These are phyloP conservation scores for Leucophenga montana DNA, from an alignment of 2,888 invertebrate species.

Conservation along the genomic window DNA sequence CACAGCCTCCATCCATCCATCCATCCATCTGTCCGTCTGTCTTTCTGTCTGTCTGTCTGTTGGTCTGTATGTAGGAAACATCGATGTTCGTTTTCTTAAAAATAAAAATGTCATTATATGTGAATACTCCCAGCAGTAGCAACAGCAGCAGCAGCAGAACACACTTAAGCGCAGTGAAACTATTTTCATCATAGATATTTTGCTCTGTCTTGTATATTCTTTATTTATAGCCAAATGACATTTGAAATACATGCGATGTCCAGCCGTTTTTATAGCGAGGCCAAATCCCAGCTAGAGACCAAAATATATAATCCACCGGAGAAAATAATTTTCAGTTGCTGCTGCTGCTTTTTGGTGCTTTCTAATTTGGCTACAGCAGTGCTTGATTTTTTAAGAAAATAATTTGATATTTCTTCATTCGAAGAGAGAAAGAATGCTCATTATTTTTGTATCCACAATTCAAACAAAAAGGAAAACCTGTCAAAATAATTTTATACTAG, in stretches of 20 bases:
- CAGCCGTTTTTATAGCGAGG: slow-evolving; percentile 21
- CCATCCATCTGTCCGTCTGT: slow-evolving; percentile 40
- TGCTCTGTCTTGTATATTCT: neutral
- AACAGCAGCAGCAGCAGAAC: neutral
- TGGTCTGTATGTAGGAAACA: slow-evolving; percentile 40
- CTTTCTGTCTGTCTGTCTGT: slow-evolving; percentile 16
- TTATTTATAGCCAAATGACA: slow-evolving; percentile 28
- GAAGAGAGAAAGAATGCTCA: too few relatives aligned
- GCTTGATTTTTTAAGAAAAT: too few relatives aligned
- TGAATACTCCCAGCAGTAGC: slow-evolving; percentile 41
- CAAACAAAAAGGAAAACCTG: too few relatives aligned
- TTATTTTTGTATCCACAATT: too few relatives aligned
- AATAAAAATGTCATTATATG: slow-evolving; percentile 58
- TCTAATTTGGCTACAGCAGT: too few relatives aligned
- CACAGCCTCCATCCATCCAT: slow-evolving; percentile 34
- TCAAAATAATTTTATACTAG: too few relatives aligned
- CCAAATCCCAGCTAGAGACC: slow-evolving; percentile 12
- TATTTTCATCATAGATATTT: slow-evolving; percentile 15
- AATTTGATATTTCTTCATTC: too few relatives aligned
- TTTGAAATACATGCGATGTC: slow-evolving; percentile 20
- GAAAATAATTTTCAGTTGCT: neutral
- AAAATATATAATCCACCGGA: slow-evolving; percentile 13
- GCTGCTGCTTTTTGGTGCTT: too few relatives aligned
- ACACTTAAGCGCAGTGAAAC: slow-evolving; percentile 14
- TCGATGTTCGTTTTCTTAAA: slow-evolving; percentile 33